Conservation (phyloP, 2,797 vertebrate genomes). For the Hipposideros larvatus region DNA sequence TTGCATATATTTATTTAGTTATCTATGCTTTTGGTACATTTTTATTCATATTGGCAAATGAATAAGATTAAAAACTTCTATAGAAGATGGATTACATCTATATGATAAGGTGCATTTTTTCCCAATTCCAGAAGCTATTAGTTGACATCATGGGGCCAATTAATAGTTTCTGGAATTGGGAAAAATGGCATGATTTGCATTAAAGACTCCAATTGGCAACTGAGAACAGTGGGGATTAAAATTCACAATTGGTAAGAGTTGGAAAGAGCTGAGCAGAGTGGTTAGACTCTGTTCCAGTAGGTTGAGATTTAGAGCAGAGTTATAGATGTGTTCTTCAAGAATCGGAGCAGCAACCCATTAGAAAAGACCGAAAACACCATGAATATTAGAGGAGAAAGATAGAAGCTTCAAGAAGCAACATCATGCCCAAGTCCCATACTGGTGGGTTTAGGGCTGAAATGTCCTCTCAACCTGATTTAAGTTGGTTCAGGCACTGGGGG, state of each 20-base stretch:
- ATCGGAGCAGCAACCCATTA: background rate
- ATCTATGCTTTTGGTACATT: background rate
- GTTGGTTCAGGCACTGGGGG: background rate
- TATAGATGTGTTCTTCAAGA: background rate
- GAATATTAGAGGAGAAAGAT: background rate
- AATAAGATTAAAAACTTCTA: background rate
- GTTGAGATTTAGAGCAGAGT: background rate
- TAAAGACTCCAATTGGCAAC: background rate
- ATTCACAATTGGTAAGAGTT: background rate
- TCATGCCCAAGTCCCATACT: background rate
- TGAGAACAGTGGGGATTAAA: background rate
- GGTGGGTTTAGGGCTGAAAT: background rate
- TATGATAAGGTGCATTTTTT: background rate
- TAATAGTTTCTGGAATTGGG: background rate
- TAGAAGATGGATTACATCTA: background rate
- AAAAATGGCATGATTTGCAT: background rate
- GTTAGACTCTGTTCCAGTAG: background rate
- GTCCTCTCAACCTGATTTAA: background rate
- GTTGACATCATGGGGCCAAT: background rate
- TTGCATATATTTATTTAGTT: background rate
- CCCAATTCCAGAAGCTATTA: no score
- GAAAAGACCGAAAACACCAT: background rate
- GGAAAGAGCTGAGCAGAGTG: background rate
- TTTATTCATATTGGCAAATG: background rate
- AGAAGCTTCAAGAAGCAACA: background rate